Percentiles rank a stretch among this genome's conserved stretches.
phyloP scores from a whole-genome alignment of 1,140 invertebrate genomes.

The Eueides isabella region DNA sequence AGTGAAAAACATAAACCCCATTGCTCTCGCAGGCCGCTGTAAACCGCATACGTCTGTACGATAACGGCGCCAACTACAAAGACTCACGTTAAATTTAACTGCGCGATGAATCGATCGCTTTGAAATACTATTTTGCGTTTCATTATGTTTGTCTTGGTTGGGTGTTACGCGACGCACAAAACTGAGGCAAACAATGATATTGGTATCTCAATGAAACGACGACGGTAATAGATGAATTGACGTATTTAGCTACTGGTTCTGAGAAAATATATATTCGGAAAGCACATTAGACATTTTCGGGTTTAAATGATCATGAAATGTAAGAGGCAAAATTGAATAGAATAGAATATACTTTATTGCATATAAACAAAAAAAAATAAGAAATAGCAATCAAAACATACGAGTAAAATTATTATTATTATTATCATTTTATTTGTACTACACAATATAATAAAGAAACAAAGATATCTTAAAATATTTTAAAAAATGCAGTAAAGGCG shows the following conservation, averaged over 20 bases:
- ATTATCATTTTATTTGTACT: no score
- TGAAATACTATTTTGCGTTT: constrained; percentile 22
- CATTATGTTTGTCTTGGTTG: constrained; percentile 8
- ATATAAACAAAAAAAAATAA: no score
- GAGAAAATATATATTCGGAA: not conserved
- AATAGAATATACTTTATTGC: no score
- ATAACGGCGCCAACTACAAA: constrained; percentile 32
- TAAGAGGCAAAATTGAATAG: no score
- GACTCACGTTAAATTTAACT: constrained; percentile 27
- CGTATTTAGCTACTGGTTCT: not conserved
- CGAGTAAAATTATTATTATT: no score
- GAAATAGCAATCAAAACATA: no score
- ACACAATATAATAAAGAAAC: no score
- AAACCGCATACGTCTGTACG: not conserved
- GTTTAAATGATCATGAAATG: no score
- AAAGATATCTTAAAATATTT: no score
- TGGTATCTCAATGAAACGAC: not conserved
- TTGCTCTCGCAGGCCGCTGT: not conserved
- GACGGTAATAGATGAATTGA: not conserved
- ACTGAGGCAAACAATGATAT: constrained; percentile 2
- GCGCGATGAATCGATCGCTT: constrained; percentile 27
- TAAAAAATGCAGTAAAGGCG: no score
- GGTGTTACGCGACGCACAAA: constrained; percentile 1
- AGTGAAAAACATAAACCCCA: not conserved
- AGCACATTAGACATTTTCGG: not conserved